phyloP scores from a whole-genome alignment of 2,888 invertebrate species.

The Tuta absoluta region DNA sequence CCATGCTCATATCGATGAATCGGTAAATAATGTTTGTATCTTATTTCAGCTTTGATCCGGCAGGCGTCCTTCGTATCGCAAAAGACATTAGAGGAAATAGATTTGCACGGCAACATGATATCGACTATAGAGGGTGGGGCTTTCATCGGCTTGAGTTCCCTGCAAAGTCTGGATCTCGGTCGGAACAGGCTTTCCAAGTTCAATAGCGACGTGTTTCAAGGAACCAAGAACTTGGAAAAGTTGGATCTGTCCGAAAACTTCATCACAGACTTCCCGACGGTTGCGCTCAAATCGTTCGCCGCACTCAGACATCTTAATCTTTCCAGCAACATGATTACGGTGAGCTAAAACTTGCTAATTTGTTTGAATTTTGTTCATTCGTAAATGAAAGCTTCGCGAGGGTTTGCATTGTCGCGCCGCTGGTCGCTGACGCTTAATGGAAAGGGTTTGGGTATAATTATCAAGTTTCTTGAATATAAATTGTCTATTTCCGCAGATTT shows the following conservation, averaged over 20 bases:
- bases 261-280: slow-evolving; percentile 89
- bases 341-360: slow-evolving; percentile 56
- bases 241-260: slow-evolving; percentile 94
- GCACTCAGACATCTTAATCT: slow-evolving; percentile 88
- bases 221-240: slow-evolving; percentile 87
- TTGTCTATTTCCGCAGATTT: slow-evolving; percentile 25
- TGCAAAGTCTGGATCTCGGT: slow-evolving; percentile 86
- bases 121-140: slow-evolving; percentile 88
- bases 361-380: slow-evolving; percentile 29
- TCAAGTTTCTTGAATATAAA: slow-evolving; percentile 27
- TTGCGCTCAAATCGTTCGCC: slow-evolving; percentile 86
- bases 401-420: slow-evolving; percentile 17
- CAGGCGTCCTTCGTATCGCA: slow-evolving; percentile 87
- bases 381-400: slow-evolving; percentile 23
- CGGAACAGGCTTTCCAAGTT: slow-evolving; percentile 89
- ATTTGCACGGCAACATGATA: slow-evolving; percentile 90
- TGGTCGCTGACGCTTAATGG: slow-evolving; percentile 17
- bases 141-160: slow-evolving; percentile 84
- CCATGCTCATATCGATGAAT: slow-evolving; percentile 5
- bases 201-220: slow-evolving; percentile 92
- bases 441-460: slow-evolving; percentile 29
- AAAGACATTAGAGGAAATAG: slow-evolving; percentile 86
- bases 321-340: slow-evolving; percentile 92
- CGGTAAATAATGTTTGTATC: slow-evolving; percentile 23
- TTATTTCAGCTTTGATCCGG: slow-evolving; percentile 83